These are phyloP conservation scores for Cossypha polioptera DNA, from an alignment of 2,797 vertebrate species.

Conservation along the genomic window DNA sequence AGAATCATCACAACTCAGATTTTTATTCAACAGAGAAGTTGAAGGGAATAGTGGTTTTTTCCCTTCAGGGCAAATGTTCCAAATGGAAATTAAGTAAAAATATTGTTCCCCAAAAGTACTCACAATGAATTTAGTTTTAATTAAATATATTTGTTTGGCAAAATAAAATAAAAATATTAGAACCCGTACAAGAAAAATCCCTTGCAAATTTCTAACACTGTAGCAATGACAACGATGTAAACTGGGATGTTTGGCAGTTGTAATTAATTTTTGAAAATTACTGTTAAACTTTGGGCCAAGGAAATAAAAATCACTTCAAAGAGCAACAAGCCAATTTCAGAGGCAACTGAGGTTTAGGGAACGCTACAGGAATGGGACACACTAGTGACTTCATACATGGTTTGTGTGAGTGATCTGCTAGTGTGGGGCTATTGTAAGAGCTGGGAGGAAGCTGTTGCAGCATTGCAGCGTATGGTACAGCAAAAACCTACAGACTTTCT, in stretches of 20 bases:
- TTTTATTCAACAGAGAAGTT: constrained; percentile 79
- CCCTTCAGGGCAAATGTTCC: constrained; percentile 64
- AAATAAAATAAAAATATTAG: constrained; percentile 80
- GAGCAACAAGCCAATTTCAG: constrained; percentile 47
- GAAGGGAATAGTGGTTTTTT: constrained; percentile 56
- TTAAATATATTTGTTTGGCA: constrained; percentile 87
- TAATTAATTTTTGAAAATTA: constrained; percentile 63
- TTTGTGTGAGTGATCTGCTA: constrained; percentile 44
- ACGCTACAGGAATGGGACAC: constrained; percentile 10
- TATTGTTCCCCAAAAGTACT: constrained; percentile 67
- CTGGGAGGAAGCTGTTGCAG: constrained; percentile 43
- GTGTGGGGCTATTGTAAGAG: neutral
- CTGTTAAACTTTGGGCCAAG: constrained; percentile 42
- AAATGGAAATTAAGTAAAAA: constrained; percentile 76
- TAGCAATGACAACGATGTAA: constrained; percentile 73
- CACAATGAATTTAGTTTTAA: constrained; percentile 74
- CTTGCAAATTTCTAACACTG: constrained; percentile 76
- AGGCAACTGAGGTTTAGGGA: constrained; percentile 47
- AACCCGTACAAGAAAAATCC: constrained; percentile 80
- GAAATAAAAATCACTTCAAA: constrained; percentile 18
- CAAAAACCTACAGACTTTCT: constrained; percentile 31
- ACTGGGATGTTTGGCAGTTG: constrained; percentile 79
- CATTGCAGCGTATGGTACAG: constrained; percentile 32
- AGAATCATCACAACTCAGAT: constrained; percentile 69
- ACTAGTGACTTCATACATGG: constrained; percentile 43